phyloP scores from a whole-genome alignment of 1,140 invertebrate genomes.

The Cyclargus thomasi region DNA sequence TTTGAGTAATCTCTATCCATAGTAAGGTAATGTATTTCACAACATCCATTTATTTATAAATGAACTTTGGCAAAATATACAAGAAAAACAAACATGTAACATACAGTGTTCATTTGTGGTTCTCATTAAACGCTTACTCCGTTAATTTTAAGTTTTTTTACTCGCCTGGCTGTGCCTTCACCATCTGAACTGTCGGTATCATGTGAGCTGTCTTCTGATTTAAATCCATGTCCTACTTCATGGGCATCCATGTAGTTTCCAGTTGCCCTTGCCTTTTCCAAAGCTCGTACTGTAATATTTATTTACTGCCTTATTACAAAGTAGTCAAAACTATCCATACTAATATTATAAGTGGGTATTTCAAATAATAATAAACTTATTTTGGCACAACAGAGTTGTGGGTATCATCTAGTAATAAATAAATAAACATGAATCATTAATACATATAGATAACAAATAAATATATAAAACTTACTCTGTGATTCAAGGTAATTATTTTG shows the following conservation, averaged over 20 bases:
- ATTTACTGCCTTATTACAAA: too few relatives aligned
- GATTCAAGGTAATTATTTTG: conserved; percentile 93
- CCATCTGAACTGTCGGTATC: conserved; percentile 73
- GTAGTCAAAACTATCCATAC: too few relatives aligned
- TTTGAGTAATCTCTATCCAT: neutral
- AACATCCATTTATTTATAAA: conserved; percentile 3
- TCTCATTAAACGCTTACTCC: conserved; percentile 54
- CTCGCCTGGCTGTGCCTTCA: conserved; percentile 67
- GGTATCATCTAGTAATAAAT: too few relatives aligned
- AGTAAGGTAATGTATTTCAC: conserved; percentile 3
- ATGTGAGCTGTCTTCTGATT: conserved; percentile 71
- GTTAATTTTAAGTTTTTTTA: conserved; percentile 73
- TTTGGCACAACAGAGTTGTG: too few relatives aligned
- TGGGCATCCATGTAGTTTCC: conserved; percentile 77
- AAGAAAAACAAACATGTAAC: conserved; percentile 2
- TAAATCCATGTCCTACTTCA: conserved; percentile 63
- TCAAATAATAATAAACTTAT: too few relatives aligned
- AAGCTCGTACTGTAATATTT: conserved; percentile 75
- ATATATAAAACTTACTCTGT: conserved; percentile 78
- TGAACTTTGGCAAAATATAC: conserved; percentile 14
- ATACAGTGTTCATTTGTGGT: neutral
- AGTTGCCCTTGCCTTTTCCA: conserved; percentile 80
- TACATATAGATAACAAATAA: too few relatives aligned
- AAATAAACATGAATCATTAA: too few relatives aligned
- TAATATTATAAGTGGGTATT: too few relatives aligned